Base-by-base conservation (phyloP, 2,888 invertebrate species). In the Agrochola circellaris region DNA sequence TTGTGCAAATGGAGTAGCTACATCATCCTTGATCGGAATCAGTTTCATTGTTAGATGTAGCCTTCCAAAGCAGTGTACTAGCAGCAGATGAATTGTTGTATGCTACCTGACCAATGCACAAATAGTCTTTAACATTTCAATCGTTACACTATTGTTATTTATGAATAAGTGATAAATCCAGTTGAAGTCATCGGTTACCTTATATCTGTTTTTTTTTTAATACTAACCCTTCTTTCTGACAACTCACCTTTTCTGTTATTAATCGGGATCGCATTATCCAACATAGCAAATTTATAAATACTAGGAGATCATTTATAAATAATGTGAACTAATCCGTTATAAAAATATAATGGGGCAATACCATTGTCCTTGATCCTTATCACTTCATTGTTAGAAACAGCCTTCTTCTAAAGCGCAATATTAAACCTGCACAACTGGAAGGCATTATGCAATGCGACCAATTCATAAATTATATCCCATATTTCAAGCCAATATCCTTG, bases 381-480 rank as follows among this genome's bases (percentile, higher is more conserved):
- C 74, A 68, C 4, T 66, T 85, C 85, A 84, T 82, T 84, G 82
- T 84, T 82, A 65, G 9, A 30, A 64, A 15, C 62, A 82, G 62
- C 82, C 81, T 84, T 73, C 83, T 58, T 78, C 54, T 0, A 67
- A 67, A 56, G 66, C 66, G 26, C 70, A 62, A 54, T 26, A 64
- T 48, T 62, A 73, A 80, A 73, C 71, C 73, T 65, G 84, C 78
- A 56, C 71, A 48, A 84, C 60, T 74, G 60, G 69, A 64, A n/a
- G 60, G 60, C 58, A 69, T 85, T 79, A 85, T 75, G 66, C 82
- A 75, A 75, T 58, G 13, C 30, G 30, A 73, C 42, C 82, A 85
- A 84, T 84, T 75, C 84, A 82, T 85, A 84, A 85, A 82, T 84
- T 84, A 75, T 75, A 75, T 77, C 61, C 81, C 62, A 77, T 77